These are phyloP conservation scores for Parelbella ahira DNA, from an alignment of 2,888 invertebrate genomes.

Conservation along the genomic window DNA sequence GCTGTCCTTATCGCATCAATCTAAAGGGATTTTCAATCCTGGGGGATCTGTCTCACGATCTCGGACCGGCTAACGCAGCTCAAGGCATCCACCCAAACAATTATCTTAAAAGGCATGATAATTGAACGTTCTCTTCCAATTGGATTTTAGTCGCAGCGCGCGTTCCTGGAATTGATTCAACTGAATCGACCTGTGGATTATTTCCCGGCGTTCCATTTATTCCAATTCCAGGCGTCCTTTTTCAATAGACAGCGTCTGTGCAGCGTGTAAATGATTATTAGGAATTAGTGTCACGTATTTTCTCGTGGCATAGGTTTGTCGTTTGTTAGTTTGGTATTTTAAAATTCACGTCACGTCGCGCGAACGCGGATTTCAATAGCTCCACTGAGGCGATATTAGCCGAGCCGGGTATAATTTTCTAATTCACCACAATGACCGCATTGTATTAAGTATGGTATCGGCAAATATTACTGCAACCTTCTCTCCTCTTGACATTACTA, in stretches of 20 bases:
- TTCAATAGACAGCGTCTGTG: constrained; percentile 16
- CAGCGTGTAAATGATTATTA: constrained; percentile 20
- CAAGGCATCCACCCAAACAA: constrained; percentile 22
- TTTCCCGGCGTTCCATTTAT: constrained; percentile 1
- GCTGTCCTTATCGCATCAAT: constrained; percentile 21
- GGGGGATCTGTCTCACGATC: constrained; percentile 15
- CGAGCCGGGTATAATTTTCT: constrained; percentile 39
- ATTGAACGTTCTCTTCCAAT: constrained; percentile 19
- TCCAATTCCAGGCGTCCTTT: constrained; percentile 6
- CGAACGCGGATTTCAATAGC: constrained; percentile 47
- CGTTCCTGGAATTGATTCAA: constrained; percentile 10
- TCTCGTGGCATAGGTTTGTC: constrained; percentile 45
- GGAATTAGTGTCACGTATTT: constrained; percentile 46
- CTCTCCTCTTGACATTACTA: too few relatives aligned
- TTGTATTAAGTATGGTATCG: too few relatives aligned
- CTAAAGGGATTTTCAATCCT: constrained; percentile 18
- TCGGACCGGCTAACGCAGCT: constrained; percentile 9
- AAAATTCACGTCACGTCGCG: constrained; percentile 52
- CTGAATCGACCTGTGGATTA: constrained; percentile 8
- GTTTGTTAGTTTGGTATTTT: constrained; percentile 37
- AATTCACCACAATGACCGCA: too few relatives aligned
- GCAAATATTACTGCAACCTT: too few relatives aligned
- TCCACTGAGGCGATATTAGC: constrained; percentile 45
- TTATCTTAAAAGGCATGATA: constrained; percentile 26
- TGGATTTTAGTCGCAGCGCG: constrained; percentile 4